Base-by-base conservation (phyloP, 2,797 vertebrate genomes). In the Lagodon rhomboides region DNA sequence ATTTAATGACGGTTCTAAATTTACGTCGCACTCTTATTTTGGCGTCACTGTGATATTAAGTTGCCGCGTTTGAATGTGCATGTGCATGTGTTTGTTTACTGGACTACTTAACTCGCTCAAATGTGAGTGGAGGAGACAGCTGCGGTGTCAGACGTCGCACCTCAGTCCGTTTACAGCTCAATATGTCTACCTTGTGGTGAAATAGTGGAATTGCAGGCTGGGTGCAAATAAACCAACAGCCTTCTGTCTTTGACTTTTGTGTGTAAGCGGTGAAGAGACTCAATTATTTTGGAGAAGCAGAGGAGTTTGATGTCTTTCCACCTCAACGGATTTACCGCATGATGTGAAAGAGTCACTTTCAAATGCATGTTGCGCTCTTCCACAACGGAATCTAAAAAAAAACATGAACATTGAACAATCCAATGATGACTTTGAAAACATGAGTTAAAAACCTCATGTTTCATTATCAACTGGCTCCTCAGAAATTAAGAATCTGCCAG, bases 111-210 rank as follows among this genome's bases (percentile, higher is more conserved):
- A 73, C 44, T 38, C 22, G 43, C 41, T 79, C 20, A 0, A 0
- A 60, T 62, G 55, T 60, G 68, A 63, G 43, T 58, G 62, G 53
- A 71, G 55, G 69, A 68, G 86, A 46, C 67, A 78, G 65, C 69
- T 50, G 65, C 64, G 44, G 54, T 9, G 68, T 67, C 71, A 46
- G 56, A 68, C 3, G 16, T 22, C 27, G 30, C 50, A 23, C 10
- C n/a, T 63, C 62, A 65, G 34, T 47, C 34, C n/a, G 44, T 85
- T 44, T 67, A 59, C 17, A 85, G 76, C 58, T 66, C 49, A 75
- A 87, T 44, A 75, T n/a, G 43, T 18, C 89, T 85, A 76, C 80
- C 93, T 86, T 63, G 93, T 94, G 95, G 75, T 43, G 0, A 67
- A 20, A 56, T 1, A 0, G 0, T 6, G 12, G 2, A 70, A 55